phyloP scores from a whole-genome alignment of 2,797 vertebrate genomes.

The Rhynchonycteris naso region DNA sequence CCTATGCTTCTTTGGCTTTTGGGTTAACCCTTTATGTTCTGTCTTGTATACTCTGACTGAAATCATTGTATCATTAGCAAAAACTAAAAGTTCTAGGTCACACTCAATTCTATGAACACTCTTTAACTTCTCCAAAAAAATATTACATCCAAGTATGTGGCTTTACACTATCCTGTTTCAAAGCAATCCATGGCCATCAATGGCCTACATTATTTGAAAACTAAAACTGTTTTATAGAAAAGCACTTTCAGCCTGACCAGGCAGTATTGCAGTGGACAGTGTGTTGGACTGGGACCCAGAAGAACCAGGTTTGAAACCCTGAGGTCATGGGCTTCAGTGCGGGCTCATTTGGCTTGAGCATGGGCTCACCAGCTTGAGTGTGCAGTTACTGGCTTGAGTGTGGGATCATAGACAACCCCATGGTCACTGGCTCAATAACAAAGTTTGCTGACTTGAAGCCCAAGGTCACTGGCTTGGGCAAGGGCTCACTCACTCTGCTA shows the following conservation, averaged over 20 bases:
- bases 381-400: no score
- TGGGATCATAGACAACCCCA: no score
- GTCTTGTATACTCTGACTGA: neutral
- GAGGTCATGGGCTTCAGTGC: no score
- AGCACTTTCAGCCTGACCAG: neutral
- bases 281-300: no score
- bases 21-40: neutral
- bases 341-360: no score
- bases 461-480: no score
- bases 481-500: no score
- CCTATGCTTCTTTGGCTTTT: neutral
- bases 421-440: no score
- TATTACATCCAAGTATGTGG: neutral
- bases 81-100: neutral
- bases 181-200: neutral
- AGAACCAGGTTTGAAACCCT: no score
- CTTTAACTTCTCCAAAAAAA: neutral
- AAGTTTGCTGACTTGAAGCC: no score
- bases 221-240: neutral
- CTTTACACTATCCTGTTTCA: neutral
- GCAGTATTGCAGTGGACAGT: no score
- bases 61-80: neutral
- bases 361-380: no score
- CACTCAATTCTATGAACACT: neutral
- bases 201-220: slow-evolving; percentile 8